A percentile compares a stretch with the other conserved stretches of the same genome.
Conservation (phyloP, 2,113 vertebrate genomes). For the Leucoraja erinaceus region DNA sequence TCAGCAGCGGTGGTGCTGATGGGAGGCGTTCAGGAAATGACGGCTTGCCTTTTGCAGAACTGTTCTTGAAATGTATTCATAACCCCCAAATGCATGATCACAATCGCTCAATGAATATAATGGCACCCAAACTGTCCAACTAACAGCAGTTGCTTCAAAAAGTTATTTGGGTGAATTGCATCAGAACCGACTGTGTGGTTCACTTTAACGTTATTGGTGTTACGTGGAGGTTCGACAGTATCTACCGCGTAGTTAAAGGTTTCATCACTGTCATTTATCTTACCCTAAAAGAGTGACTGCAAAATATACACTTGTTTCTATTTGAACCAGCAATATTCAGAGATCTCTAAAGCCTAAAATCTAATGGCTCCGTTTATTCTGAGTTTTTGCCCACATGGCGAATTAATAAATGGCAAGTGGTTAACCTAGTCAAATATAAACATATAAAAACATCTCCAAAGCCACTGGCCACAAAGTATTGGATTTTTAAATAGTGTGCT, state of each 20-base stretch:
- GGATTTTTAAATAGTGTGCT: neutral
- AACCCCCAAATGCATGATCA: neutral
- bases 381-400: neutral
- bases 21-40: conserved; percentile 16
- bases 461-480: too few species aligned
- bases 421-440: neutral
- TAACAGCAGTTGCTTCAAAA: neutral
- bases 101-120: neutral
- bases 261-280: neutral
- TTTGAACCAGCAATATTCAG: neutral
- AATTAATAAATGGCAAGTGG: neutral
- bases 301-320: neutral
- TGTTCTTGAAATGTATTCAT: neutral
- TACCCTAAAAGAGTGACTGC: neutral
- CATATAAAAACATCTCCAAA: neutral
- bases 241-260: neutral
- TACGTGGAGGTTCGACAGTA: neutral
- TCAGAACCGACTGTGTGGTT: neutral
- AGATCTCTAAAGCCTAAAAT: neutral
- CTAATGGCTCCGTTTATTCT: neutral
- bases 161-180: neutral
- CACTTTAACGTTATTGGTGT: neutral
- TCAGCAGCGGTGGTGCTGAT: conserved; percentile 58
- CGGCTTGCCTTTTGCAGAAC: neutral
- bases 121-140: neutral